phyloP scores from a whole-genome alignment of 2,888 invertebrate species.

The Gymnosoma rotundatum region DNA sequence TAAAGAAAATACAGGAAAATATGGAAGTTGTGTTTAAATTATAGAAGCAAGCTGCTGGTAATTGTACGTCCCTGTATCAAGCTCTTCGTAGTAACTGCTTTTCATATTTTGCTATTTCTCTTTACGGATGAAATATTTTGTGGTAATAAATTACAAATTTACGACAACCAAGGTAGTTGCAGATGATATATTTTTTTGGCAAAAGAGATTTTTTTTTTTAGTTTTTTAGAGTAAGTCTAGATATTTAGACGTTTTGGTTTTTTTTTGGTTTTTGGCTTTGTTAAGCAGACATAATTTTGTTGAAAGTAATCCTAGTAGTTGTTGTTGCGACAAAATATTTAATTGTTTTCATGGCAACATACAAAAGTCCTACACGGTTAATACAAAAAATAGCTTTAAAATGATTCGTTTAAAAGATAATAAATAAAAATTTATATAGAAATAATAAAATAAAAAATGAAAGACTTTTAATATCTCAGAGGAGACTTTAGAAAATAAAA shows the following conservation, averaged over 20 bases:
- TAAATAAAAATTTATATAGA: slow-evolving; percentile 42
- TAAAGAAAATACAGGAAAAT: slow-evolving; percentile 2
- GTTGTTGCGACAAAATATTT: slow-evolving; percentile 39
- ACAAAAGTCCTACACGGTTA: not conserved
- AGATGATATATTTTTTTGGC: not conserved
- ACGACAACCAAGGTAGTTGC: slow-evolving; percentile 53
- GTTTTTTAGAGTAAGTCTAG: slow-evolving; percentile 10
- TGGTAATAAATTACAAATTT: slow-evolving; percentile 66
- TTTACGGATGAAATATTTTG: slow-evolving; percentile 45
- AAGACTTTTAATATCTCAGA: not conserved
- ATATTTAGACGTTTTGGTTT: slow-evolving; percentile 21
- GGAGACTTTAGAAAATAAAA: not conserved
- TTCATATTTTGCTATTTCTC: slow-evolving; percentile 30
- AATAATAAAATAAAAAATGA: not conserved
- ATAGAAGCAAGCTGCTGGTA: slow-evolving; percentile 35
- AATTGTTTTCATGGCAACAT: slow-evolving; percentile 63
- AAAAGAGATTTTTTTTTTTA: slow-evolving; percentile 12
- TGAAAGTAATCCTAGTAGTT: slow-evolving; percentile 26
- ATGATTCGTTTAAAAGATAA: slow-evolving; percentile 61
- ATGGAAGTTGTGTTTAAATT: slow-evolving; percentile 31
- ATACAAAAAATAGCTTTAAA: slow-evolving; percentile 19
- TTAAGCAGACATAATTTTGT: slow-evolving; percentile 48
- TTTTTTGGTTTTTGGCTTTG: slow-evolving; percentile 18
- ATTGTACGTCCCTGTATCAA: slow-evolving; percentile 12
- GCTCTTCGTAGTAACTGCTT: slow-evolving; percentile 34